Conservation (phyloP, 2,888 invertebrate species). For the Metellina segmentata region DNA sequence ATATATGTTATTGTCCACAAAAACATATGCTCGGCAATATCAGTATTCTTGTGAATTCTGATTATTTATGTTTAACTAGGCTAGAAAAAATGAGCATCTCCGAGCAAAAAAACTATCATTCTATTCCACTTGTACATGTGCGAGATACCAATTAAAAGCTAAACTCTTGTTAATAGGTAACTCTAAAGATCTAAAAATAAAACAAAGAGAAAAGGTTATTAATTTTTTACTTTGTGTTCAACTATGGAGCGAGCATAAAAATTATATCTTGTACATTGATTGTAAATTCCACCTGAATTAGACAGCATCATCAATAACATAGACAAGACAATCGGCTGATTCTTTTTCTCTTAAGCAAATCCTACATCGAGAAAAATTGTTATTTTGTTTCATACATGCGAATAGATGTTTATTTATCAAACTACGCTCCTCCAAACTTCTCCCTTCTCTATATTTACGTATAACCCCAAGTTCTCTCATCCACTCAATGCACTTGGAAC, state of each 20-base stretch:
- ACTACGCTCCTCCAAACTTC: too few species aligned
- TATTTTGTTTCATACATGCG: not conserved
- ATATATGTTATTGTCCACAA: too few species aligned
- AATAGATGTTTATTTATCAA: not conserved
- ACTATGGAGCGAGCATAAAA: not conserved
- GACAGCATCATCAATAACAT: not conserved
- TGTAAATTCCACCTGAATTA: not conserved
- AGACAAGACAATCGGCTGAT: not conserved
- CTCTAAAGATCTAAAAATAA: not conserved
- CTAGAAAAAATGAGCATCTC: too few species aligned
- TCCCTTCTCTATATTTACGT: not conserved
- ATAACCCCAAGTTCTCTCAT: not conserved
- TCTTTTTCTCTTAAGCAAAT: not conserved
- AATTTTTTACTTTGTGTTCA: not conserved
- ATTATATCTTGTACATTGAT: not conserved
- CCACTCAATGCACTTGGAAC: not conserved
- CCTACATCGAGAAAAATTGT: not conserved
- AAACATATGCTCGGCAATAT: too few species aligned
- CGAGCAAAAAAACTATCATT: too few species aligned
- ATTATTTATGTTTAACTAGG: too few species aligned
- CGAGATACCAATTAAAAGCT: too few species aligned
- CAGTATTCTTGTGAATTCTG: too few species aligned
- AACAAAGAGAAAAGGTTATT: not conserved
- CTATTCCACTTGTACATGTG: too few species aligned
- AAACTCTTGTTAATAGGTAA: not conserved